A percentile compares a stretch with the other conserved stretches of the same genome.
These are phyloP conservation scores for Austrofundulus limnaeus DNA, from an alignment of 2,113 vertebrate species.

Conservation along the genomic window DNA sequence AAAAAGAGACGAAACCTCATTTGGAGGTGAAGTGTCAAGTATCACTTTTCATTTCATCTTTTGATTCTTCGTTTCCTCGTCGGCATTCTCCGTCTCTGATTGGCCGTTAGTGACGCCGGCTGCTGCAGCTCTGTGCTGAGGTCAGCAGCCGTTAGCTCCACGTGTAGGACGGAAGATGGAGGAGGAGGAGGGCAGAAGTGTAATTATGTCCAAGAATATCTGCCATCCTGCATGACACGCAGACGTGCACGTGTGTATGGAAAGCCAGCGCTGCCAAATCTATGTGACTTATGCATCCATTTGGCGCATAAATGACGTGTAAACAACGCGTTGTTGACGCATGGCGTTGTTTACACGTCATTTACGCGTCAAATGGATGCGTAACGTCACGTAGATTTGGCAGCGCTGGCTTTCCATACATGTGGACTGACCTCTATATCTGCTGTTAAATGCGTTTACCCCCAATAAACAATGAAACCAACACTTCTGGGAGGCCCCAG, in stretches of 20 bases:
- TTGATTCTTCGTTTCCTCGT: background rate
- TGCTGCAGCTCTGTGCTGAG: slow-evolving; percentile 24
- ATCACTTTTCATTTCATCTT: slow-evolving; percentile 4
- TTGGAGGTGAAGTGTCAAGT: slow-evolving; percentile 9
- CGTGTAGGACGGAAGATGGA: slow-evolving; percentile 21
- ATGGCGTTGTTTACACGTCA: too few relatives aligned
- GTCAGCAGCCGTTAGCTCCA: slow-evolving; percentile 49
- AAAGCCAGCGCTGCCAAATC: too few relatives aligned
- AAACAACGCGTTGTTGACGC: too few relatives aligned
- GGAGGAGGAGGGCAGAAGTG: slow-evolving; percentile 35
- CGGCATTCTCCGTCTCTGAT: slow-evolving; percentile 36
- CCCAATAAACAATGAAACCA: slow-evolving; percentile 28
- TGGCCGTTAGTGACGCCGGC: slow-evolving; percentile 54
- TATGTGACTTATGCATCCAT: too few relatives aligned
- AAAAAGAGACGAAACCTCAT: background rate
- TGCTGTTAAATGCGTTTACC: slow-evolving; percentile 12
- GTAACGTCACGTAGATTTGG: too few relatives aligned
- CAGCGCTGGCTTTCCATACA: too few relatives aligned
- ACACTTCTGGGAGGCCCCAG: slow-evolving; percentile 23
- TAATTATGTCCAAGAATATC: slow-evolving; percentile 59
- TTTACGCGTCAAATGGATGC: too few relatives aligned
- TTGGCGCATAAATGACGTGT: too few relatives aligned
- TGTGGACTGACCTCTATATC: background rate
- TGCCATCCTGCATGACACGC: slow-evolving; percentile 10
- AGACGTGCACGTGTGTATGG: slow-evolving; percentile 12